These are phyloP conservation scores for Trachymyrmex septentrionalis DNA, from an alignment of 1,140 invertebrate species.

Conservation along the genomic window DNA sequence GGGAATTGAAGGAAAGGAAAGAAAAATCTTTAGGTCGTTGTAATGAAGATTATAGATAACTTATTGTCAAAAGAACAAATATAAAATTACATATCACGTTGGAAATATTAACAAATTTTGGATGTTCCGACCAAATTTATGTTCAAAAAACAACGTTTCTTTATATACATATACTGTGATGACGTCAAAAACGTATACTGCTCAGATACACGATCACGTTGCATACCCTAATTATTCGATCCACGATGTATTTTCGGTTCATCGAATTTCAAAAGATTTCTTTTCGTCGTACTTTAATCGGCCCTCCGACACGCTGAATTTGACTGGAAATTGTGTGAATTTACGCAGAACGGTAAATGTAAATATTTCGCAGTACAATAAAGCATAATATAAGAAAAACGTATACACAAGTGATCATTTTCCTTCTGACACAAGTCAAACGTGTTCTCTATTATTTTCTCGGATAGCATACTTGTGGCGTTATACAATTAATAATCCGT, in stretches of 20 bases:
- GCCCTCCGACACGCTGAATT: background rate
- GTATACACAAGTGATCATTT: conserved; percentile 24
- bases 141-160: conserved; percentile 27
- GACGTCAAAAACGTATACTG: conserved; percentile 41
- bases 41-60: conserved; percentile 4
- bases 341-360: background rate
- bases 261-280: conserved; percentile 57
- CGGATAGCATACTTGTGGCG: background rate
- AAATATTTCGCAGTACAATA: background rate
- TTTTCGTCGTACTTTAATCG: conserved; percentile 27
- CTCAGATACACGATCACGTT: background rate
- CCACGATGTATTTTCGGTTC: conserved; percentile 59
- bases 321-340: background rate
- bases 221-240: conserved; percentile 62
- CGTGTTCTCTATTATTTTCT: background rate
- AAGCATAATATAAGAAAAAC: background rate
- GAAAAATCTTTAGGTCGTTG: background rate
- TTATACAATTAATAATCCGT: conserved; percentile 35
- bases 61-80: background rate
- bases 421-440: background rate
- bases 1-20: too few species aligned
- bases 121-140: background rate
- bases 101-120: background rate
- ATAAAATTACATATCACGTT: background rate
- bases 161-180: conserved; percentile 9